Evolutionary conservation across 2,113 vertebrate genomes (phyloP), one percentile per base, ranked within the genome.

Genomic region (Passer montanus): DNA sequence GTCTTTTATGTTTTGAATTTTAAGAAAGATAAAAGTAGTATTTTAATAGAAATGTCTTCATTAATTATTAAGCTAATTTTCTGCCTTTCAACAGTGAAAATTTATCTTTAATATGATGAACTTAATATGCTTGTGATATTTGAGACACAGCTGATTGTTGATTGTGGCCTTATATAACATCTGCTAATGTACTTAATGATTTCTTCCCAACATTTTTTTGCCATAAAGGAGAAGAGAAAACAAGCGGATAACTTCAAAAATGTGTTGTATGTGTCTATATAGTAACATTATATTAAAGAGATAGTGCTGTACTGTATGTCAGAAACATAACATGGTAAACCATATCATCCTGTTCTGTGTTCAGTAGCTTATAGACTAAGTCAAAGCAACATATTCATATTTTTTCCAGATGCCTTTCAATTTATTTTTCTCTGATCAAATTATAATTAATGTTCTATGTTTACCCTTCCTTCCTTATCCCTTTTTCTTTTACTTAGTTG

Each of bases 401-500:
- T 87, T 84, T 92, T 93, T 86, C 93, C 92, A 94, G 90, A 82
- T 75, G 93, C 56, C 74, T 94, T 95, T 95, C 87, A 94, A 84
- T 58, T 90, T 95, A 77, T 15, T 95, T 97, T 96, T 94, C 89
- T 90, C 93, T 95, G 85, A 69, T 75, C 79, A 85, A 92, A 91
- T 92, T 95, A 90, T 96, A 96, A 97, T 95, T 88, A 97, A 94
- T 88, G 87, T 96, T 97, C 79, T 97, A 19, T 98, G 95, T 98
- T 95, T 97, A 84, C 95, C 97, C 79, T 95, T 87, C 82, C 86
- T 95, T 89, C 82, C 86, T 95, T 89, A 83, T 90, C 90, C 87
- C 81, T 87, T 96, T 97, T 97, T 97, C 86, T 98, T 97, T 97
- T 94, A 95, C 93, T 92, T 90, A 96, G 97, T 97, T 95, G 90